Base-by-base conservation (phyloP, 2,888 invertebrate species). In the Syritta pipiens region DNA sequence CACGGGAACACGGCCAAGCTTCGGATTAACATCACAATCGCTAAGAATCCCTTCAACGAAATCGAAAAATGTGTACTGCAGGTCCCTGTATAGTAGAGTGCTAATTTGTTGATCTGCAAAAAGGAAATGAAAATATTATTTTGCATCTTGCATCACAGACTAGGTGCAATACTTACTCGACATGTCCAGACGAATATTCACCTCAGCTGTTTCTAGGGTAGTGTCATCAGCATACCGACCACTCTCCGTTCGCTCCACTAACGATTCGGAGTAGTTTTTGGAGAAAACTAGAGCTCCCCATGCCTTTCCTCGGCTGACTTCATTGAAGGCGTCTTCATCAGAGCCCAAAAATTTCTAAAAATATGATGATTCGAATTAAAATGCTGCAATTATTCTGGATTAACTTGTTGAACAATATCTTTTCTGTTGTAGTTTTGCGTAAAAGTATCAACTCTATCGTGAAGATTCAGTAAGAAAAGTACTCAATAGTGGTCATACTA, bases 21-120 rank as follows among this genome's bases (percentile, higher is more conserved):
- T 91, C 0, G 91, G 90, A 76, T 94, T 93, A 37, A 93, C 88
- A 3, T 92, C 90, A 84, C 96, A 95, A 0, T 91, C 88, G 0
- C 83, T 85, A 0, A 95, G 90, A 26, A 95, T 87, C 1, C 91
- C 89, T 62, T 91, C 90, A 1, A 95, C 91, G 82, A 97, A 96
- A 4, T 90, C 90, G 86, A 93, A 91, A 86, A 95, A 96, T 0
- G 96, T 91, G 49, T 91, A 90, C 63, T 94, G 91, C 2, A 97
- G 87, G 84, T 95, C 94, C 72, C 94, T 91, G 83, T 92, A 92
- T 44, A 97, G 89, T 85, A 95, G 91, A 84, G 94, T 93, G 1
- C 95, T 94, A 74, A 97, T 95, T 90, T 97, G 96, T 86, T 97
- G 96, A 90, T 97, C 97, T 97, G 89, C 68, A 88, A 26, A 48